Conservation (phyloP, 2,888 invertebrate species). For the Xestobium rufovillosum region DNA sequence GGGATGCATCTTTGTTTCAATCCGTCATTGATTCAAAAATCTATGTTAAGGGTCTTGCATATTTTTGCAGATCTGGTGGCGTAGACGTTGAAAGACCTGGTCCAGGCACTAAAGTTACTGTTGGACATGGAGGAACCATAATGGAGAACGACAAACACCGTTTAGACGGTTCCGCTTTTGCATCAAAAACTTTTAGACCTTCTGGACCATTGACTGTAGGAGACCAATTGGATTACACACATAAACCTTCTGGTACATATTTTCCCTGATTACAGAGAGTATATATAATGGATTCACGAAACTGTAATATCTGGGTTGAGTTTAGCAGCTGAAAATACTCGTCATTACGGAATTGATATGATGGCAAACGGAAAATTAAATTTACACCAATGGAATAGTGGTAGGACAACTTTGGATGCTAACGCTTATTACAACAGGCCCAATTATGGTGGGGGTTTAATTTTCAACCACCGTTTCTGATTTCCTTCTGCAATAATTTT, state of each 20-base stretch:
- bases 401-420: slow-evolving; percentile 16
- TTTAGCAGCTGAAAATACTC: slow-evolving; percentile 14
- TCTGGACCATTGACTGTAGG: slow-evolving; percentile 20
- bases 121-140: slow-evolving; percentile 19
- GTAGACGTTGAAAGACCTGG: too few relatives aligned
- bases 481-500: too few relatives aligned
- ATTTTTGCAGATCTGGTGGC: too few relatives aligned
- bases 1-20: too few relatives aligned
- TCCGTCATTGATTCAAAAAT: too few relatives aligned
- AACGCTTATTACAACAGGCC: slow-evolving; percentile 21
- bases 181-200: slow-evolving; percentile 15
- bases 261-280: not conserved
- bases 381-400: slow-evolving; percentile 7
- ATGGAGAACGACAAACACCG: slow-evolving; percentile 19
- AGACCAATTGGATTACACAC: slow-evolving; percentile 20
- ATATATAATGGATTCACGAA: not conserved
- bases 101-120: slow-evolving; percentile 9
- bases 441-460: slow-evolving; percentile 21
- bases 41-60: too few relatives aligned
- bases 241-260: slow-evolving; percentile 21
- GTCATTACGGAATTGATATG: slow-evolving; percentile 15
- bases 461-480: slow-evolving; percentile 17
- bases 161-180: slow-evolving; percentile 19
- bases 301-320: slow-evolving; percentile 6
- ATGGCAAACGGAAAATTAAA: slow-evolving; percentile 16